Evolutionary conservation across 2,797 vertebrate genomes (phyloP).

Genomic region (Hippopotamyrus pictus): DNA sequence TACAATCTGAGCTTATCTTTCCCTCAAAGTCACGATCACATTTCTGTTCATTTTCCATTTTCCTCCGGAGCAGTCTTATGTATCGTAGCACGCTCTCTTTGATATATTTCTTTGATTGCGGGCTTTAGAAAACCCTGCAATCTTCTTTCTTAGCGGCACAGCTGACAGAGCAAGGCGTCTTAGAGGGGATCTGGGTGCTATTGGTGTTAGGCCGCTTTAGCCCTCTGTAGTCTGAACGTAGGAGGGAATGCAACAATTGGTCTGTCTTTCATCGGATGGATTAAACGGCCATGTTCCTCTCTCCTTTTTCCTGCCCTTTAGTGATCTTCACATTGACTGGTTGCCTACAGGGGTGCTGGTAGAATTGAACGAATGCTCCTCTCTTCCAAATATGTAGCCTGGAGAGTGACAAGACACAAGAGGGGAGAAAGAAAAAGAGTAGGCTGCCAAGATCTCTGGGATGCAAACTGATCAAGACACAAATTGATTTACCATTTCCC

Average conservation of each 20-base stretch:
- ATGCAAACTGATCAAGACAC: background rate
- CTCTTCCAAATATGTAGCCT: background rate
- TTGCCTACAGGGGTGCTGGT: background rate
- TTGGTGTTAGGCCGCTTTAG: background rate
- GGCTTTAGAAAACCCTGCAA: background rate
- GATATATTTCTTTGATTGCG: slow-evolving; percentile 8
- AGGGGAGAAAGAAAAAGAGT: background rate
- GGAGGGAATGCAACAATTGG: slow-evolving; percentile 6
- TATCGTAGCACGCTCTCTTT: background rate
- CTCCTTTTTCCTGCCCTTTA: background rate
- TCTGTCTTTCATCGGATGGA: background rate
- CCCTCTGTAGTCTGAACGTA: background rate
- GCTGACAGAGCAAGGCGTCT: background rate
- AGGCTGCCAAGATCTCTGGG: background rate
- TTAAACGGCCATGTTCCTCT: background rate
- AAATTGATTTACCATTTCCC: background rate
- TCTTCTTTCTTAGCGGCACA: background rate
- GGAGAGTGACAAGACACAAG: background rate
- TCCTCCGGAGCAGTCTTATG: background rate
- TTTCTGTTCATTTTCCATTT: slow-evolving; percentile 6
- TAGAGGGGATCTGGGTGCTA: background rate
- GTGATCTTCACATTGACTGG: slow-evolving; percentile 7
- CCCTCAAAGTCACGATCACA: background rate
- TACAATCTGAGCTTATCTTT: slow-evolving; percentile 5
- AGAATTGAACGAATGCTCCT: background rate